Evolutionary conservation across 1,140 invertebrate species (phyloP).

Genomic region (Agrypnia vestita): DNA sequence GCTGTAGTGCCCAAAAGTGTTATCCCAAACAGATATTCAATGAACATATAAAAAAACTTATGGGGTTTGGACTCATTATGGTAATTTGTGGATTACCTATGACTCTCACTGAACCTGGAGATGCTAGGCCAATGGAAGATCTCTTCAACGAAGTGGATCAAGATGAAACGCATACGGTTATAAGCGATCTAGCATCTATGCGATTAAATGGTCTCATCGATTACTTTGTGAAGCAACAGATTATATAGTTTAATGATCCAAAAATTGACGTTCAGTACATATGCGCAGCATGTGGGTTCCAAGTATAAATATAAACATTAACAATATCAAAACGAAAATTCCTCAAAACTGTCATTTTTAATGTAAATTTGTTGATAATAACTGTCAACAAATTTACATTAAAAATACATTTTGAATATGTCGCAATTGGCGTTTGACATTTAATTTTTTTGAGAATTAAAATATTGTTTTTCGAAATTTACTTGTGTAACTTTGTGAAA

Average conservation of each 20-base stretch:
- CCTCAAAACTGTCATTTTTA: too few species aligned
- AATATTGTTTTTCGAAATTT: too few species aligned
- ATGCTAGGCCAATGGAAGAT: not conserved
- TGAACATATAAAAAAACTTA: slow-evolving; percentile 33
- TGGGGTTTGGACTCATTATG: slow-evolving; percentile 45
- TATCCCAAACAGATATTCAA: slow-evolving; percentile 36
- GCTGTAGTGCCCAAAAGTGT: slow-evolving; percentile 26
- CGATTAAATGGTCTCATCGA: not conserved
- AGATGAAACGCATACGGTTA: not conserved
- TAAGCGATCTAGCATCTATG: not conserved
- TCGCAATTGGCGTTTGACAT: too few species aligned
- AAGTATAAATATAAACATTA: too few species aligned
- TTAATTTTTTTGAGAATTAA: too few species aligned
- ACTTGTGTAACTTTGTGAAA: too few species aligned
- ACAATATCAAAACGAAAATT: too few species aligned
- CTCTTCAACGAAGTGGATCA: not conserved
- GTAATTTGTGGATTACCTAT: slow-evolving; percentile 17
- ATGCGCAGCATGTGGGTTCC: too few species aligned
- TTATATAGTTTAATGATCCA: not conserved
- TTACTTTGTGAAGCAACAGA: not conserved
- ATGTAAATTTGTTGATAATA: too few species aligned
- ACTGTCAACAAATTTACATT: too few species aligned
- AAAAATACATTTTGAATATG: too few species aligned
- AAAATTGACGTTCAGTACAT: too few species aligned
- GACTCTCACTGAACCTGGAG: not conserved